Base-by-base conservation (phyloP, 2,888 invertebrate species). In the Acrocyrtus sp. region DNA sequence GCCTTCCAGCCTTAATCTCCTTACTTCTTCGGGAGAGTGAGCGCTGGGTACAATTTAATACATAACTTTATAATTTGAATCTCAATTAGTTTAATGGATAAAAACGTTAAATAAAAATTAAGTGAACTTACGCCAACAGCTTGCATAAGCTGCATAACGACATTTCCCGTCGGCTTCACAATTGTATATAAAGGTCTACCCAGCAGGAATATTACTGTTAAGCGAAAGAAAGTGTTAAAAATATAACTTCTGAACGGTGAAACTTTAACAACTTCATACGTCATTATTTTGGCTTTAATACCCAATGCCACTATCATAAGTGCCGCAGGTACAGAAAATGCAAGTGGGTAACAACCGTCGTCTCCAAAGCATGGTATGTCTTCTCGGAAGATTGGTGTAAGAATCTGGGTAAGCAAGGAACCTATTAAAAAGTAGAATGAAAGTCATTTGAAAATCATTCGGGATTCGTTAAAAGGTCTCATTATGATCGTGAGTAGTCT, bases 111-210 rank as follows among this genome's bases (percentile, higher is more conserved):
- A 3, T 19, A 17, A 47, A 19, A 47, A 60, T 75, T n/a, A n/a
- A n/a, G n/a, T n/a, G n/a, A n/a, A 89, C 91, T 90, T 85, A 93
- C 93, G 85, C 86, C 86, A 47, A 91, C 88, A 82, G 92, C 91
- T 29, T 87, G 86, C 57, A 89, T 85, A 0, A 96, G 94, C 83
- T 89, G 87, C 2, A 92, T 88, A 19, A 96, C 86, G 78, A 97
- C 87, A 82, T 96, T 96, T 29, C 95, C 96, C 61, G 91, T 86
- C 0, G 96, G 94, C 45, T 92, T 88, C 79, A 90, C 89, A 47
- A 92, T 89, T 70, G 87, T 89, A 82, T 97, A 97, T 79, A 91
- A 80, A 0, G 87, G 87, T 82, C 89, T 92, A 3, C 98, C 98
- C 53, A 88, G 82, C 41, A 92, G 85, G 83, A 98, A 97, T 75